Evolutionary conservation across 2,113 vertebrate species (phyloP), one percentile per base, ranked within the genome.

Genomic region (Rattus rattus): DNA sequence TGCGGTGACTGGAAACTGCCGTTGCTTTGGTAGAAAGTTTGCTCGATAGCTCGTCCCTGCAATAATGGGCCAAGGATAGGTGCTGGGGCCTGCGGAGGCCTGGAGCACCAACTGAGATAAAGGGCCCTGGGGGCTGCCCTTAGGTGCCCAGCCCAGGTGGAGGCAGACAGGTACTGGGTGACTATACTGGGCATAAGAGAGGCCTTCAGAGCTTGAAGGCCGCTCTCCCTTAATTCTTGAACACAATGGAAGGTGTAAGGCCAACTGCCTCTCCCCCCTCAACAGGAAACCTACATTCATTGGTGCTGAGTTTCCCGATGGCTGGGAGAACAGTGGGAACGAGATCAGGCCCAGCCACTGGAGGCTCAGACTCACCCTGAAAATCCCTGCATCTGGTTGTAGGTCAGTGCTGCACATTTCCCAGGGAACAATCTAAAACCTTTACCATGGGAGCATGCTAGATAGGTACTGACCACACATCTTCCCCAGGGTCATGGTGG

Each of bases 21-120:
- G 22, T 39, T 13, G 7, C 3, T 67, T 16, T 14, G 2, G 22
- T 16, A 72, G 79, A 11, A n/a, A 24, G 52, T 72, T 75, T 3
- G 33, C 43, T 85, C 36, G 5, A 3, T 33, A 75, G 7, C 43
- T 2, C 1, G 2, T 9, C 11, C 79, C 20, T 63, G 43, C 16
- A 2, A 13, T 0, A 79, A 1, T 1, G 26, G 43, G 47, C 59
- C 33, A 7, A 19, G 47, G 28, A 5, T 0, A 28, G 65, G 30
- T 19, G 2, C 26, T 43, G 30, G 72, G 36, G 2, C 49, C 56
- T 30, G 14, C 4, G 0, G 22, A 39, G 20, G 72, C 19, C 22
- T 39, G 19, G 72, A 39, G 72, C 72, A 39, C 17, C n/a, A 22
- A 75, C 72, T 75, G 72, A 75, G 52, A 52, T 12, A 8, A 56